Percentiles rank a stretch among this genome's conserved stretches.
These are phyloP conservation scores for Oncorhynchus keta DNA, from an alignment of 2,113 vertebrate genomes.

Conservation along the genomic window DNA sequence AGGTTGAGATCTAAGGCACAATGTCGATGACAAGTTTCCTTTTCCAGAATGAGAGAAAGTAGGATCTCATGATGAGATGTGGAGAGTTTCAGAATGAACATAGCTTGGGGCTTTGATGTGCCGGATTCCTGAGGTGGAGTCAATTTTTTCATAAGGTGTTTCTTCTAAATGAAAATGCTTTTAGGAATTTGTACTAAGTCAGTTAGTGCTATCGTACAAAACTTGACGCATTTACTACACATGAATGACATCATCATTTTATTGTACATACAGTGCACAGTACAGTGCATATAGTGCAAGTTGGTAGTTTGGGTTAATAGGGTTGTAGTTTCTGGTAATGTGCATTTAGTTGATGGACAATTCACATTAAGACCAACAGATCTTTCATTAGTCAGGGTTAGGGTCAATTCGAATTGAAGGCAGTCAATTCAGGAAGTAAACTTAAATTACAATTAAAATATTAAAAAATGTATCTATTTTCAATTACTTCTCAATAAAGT, in stretches of 20 bases:
- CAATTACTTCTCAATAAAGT: no score
- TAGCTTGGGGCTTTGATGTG: background rate
- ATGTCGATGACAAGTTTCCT: background rate
- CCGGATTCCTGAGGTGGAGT: background rate
- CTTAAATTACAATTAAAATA: no score
- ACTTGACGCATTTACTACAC: background rate
- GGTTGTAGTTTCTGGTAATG: no score
- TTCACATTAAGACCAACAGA: no score
- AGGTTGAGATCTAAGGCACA: no score
- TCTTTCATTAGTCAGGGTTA: no score
- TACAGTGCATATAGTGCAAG: background rate
- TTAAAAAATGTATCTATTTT: no score
- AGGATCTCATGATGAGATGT: background rate
- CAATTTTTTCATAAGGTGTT: background rate
- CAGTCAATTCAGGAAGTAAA: no score
- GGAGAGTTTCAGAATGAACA: constrained; percentile 4
- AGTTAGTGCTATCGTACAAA: background rate
- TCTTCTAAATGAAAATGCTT: background rate
- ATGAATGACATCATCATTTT: background rate
- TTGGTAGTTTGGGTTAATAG: no score
- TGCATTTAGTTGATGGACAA: no score
- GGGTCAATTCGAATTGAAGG: no score
- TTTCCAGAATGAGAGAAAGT: background rate
- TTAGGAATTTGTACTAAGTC: background rate
- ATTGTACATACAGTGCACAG: background rate